A percentile compares a stretch with the other conserved stretches of the same genome.
phyloP scores from a whole-genome alignment of 1,140 invertebrate genomes.

The Drosophila asahinai region DNA sequence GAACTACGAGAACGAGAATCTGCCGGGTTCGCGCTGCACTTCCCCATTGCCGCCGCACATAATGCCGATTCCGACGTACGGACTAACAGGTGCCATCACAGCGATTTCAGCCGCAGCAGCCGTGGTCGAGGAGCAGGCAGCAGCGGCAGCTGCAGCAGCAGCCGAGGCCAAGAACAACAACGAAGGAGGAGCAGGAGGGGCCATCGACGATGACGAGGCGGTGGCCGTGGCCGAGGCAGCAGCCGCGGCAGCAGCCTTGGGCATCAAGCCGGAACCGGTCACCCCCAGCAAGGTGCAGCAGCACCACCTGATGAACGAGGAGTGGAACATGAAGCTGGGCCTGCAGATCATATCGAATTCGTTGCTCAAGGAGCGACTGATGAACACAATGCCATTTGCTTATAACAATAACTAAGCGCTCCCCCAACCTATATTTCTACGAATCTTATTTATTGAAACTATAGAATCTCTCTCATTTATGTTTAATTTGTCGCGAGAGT shows the following conservation, averaged over 20 bases:
- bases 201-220: slow-evolving; percentile 1
- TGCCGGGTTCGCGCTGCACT: slow-evolving; percentile 54
- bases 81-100: slow-evolving; percentile 79
- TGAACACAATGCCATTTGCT: slow-evolving; percentile 84
- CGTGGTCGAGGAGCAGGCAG: slow-evolving; percentile 71
- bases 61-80: slow-evolving; percentile 71
- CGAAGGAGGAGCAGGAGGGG: slow-evolving; percentile 18
- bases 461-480: slow-evolving; percentile 56
- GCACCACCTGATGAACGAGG: slow-evolving; percentile 73
- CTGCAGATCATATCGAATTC: slow-evolving; percentile 84
- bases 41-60: slow-evolving; percentile 70
- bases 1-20: slow-evolving; percentile 66
- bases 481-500: slow-evolving; percentile 35
- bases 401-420: slow-evolving; percentile 78
- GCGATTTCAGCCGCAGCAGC: slow-evolving; percentile 80
- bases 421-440: slow-evolving; percentile 1
- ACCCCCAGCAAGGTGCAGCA: slow-evolving; percentile 71
- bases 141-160: slow-evolving; percentile 58
- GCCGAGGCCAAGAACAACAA: slow-evolving; percentile 47
- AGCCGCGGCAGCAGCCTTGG: slow-evolving; percentile 46
- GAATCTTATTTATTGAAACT: slow-evolving; percentile 30
- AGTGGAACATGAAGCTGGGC: slow-evolving; percentile 85
- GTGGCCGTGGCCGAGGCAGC: slow-evolving; percentile 11
- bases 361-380: slow-evolving; percentile 82
- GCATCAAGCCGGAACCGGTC: slow-evolving; percentile 70